A percentile compares a stretch with the other conserved stretches of the same genome.
Evolutionary conservation across 2,113 vertebrate genomes (phyloP).

Genomic region (Nycticebus coucang): DNA sequence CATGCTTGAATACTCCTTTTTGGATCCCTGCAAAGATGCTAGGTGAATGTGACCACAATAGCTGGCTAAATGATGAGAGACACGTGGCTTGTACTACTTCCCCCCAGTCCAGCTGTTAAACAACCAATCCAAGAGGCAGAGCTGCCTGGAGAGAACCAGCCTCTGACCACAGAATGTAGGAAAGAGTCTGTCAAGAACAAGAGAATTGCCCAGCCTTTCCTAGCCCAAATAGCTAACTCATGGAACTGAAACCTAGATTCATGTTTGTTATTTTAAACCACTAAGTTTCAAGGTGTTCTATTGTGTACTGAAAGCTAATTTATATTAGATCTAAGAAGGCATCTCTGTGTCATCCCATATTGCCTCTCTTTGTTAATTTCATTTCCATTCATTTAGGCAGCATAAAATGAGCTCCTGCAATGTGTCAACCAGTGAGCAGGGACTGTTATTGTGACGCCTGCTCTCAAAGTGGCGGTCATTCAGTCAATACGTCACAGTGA

Average conservation of each 20-base stretch:
- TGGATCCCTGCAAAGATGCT: background rate
- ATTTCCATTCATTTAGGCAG: background rate
- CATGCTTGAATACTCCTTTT: background rate
- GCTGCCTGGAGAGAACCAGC: background rate
- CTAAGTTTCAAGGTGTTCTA: background rate
- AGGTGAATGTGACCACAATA: background rate
- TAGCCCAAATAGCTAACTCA: background rate
- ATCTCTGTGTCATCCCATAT: background rate
- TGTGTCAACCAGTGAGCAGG: background rate
- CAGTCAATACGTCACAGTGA: background rate
- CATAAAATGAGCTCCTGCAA: background rate
- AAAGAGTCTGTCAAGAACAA: background rate
- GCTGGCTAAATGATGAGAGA: background rate
- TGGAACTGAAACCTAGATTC: background rate
- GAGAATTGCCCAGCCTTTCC: background rate
- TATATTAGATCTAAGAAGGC: background rate
- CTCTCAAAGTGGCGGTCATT: background rate
- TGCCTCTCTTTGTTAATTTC: background rate
- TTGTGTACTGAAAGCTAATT: background rate
- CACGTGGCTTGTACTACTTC: background rate
- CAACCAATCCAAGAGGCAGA: background rate
- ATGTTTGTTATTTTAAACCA: background rate
- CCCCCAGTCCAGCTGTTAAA: background rate
- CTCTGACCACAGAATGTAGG: background rate
- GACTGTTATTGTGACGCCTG: background rate